A percentile compares a stretch with the other conserved stretches of the same genome.
Conservation (phyloP, 2,888 invertebrate genomes). For the Drosophila neonasuta region DNA sequence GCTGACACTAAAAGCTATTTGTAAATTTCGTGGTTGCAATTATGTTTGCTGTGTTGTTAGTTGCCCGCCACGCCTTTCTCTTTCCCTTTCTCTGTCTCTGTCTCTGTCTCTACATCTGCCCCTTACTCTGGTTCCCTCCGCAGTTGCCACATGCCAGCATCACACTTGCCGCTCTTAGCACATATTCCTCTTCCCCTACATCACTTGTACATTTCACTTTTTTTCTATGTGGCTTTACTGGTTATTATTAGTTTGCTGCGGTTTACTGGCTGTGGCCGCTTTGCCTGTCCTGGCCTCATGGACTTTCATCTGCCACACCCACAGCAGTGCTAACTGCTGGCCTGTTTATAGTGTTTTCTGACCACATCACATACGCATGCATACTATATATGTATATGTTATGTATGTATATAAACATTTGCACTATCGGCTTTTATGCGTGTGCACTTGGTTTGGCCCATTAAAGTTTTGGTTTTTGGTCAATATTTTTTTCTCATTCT, state of each 20-base stretch:
- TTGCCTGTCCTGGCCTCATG: constrained; percentile 33
- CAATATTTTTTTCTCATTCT: neutral
- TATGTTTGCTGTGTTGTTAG: constrained; percentile 74
- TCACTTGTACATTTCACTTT: constrained; percentile 9
- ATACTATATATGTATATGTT: constrained; percentile 13
- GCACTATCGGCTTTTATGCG: constrained; percentile 41
- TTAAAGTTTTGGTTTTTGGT: constrained; percentile 45
- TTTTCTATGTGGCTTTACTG: constrained; percentile 63
- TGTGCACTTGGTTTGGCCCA: constrained; percentile 17
- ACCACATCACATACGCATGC: constrained; percentile 52
- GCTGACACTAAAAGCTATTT: constrained; percentile 78
- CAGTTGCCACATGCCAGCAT: constrained; percentile 16
- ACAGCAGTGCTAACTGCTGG: constrained; percentile 17
- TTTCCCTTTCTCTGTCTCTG: neutral
- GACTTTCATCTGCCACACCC: constrained; percentile 29
- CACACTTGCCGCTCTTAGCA: constrained; percentile 54
- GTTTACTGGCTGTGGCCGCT: constrained; percentile 58
- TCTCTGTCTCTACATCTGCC: neutral
- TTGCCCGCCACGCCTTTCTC: constrained; percentile 32
- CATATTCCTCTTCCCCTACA: constrained; percentile 15
- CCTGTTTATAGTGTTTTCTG: constrained; percentile 54
- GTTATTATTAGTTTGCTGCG: constrained; percentile 75
- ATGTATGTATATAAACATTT: constrained; percentile 55
- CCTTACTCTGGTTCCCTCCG: neutral
- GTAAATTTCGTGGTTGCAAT: constrained; percentile 78